Percentiles rank a stretch among this genome's conserved stretches.
Evolutionary conservation across 2,113 vertebrate species (phyloP).

Genomic region (Daboia siamensis): DNA sequence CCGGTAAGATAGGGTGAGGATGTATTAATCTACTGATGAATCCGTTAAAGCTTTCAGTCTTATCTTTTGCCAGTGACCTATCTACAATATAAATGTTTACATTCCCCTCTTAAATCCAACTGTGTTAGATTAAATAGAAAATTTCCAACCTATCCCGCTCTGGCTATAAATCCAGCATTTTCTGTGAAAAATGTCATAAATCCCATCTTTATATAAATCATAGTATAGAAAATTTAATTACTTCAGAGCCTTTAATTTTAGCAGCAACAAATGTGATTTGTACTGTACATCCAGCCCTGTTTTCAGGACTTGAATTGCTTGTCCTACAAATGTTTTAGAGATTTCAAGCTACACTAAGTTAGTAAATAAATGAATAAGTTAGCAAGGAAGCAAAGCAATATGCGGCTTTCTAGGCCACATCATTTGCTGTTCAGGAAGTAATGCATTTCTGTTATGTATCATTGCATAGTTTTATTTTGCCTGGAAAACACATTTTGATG

Average conservation of each 20-base stretch:
- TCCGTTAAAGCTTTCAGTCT: neutral
- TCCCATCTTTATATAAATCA: conserved; percentile 26
- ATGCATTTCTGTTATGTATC: neutral
- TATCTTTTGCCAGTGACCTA: conserved; percentile 4
- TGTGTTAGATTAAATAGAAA: conserved; percentile 1
- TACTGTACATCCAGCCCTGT: neutral
- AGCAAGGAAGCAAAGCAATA: neutral
- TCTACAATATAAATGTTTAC: conserved; percentile 19
- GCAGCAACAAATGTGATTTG: neutral
- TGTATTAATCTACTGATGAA: neutral
- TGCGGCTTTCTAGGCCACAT: neutral
- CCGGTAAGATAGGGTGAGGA: no score
- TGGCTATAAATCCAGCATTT: neutral
- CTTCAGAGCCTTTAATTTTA: conserved; percentile 17
- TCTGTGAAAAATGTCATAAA: conserved; percentile 7
- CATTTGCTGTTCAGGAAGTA: neutral
- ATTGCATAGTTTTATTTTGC: neutral
- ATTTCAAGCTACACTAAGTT: neutral
- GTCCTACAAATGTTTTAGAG: neutral
- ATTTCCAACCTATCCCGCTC: neutral
- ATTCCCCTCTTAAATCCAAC: neutral
- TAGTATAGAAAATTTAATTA: neutral
- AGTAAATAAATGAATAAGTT: neutral
- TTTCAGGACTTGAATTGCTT: neutral
- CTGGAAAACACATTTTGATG: neutral